phyloP scores from a whole-genome alignment of 2,888 invertebrate genomes.

The Tipula helvola region DNA sequence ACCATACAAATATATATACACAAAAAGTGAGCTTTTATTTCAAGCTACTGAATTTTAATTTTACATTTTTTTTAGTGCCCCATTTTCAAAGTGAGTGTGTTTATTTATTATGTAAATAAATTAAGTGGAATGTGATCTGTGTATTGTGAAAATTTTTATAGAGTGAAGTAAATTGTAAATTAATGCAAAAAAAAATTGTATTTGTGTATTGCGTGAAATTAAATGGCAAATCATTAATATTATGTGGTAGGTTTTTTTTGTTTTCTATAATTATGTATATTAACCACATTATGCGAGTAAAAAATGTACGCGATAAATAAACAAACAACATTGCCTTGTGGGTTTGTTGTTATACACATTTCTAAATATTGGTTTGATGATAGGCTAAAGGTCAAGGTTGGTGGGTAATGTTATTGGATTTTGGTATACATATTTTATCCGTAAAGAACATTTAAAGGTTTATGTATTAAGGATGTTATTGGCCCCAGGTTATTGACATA shows the following conservation, averaged over 20 bases:
- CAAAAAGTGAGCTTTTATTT: not conserved
- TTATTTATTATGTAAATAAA: not conserved
- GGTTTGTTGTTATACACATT: not conserved
- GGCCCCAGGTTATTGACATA: not conserved
- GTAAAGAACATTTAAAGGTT: not conserved
- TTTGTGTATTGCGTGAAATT: not conserved
- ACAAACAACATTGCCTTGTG: not conserved
- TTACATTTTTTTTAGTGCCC: not conserved
- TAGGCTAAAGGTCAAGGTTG: not conserved
- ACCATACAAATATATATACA: not conserved
- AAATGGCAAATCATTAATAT: not conserved
- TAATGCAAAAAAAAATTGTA: not conserved
- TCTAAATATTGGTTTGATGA: not conserved
- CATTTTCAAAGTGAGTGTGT: not conserved
- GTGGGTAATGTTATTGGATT: not conserved
- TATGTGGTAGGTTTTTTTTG: too few relatives aligned
- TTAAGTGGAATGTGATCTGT: not conserved
- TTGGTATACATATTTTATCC: not conserved
- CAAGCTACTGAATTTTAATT: not conserved
- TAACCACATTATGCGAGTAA: not conserved
- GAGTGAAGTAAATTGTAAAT: not conserved
- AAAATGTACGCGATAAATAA: not conserved
- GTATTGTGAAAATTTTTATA: not conserved
- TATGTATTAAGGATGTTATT: not conserved
- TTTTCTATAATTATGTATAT: too few relatives aligned